Evolutionary conservation across 2,888 invertebrate species (phyloP).

Genomic region (Yponomeuta malinellus): DNA sequence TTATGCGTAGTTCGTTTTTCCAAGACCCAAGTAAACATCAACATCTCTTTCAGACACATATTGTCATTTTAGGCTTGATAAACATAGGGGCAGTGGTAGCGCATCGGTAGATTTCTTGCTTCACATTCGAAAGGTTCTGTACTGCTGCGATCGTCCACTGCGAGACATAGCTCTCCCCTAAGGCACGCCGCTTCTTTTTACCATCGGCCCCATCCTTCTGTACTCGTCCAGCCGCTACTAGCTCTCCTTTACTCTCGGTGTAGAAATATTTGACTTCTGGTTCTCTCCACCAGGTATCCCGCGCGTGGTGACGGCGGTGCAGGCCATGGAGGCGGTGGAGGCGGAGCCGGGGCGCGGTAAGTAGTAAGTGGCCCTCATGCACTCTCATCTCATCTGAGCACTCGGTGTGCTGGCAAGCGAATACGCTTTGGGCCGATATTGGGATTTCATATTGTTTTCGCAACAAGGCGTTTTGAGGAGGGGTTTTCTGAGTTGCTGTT

Average conservation of each 20-base stretch:
- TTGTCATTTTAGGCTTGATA: not conserved
- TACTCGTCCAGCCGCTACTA: too few species aligned
- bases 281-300: conserved; percentile 79
- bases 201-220: too few species aligned
- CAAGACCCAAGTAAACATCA: too few species aligned
- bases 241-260: too few species aligned
- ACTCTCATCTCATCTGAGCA: conserved; percentile 68
- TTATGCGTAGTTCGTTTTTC: too few species aligned
- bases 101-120: too few species aligned
- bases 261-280: too few species aligned
- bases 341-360: conserved; percentile 85
- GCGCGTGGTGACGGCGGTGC: conserved; percentile 81
- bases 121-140: too few species aligned
- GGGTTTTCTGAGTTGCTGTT: not conserved
- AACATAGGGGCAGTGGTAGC: not conserved
- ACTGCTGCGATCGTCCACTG: too few species aligned
- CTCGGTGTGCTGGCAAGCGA: conserved; percentile 38
- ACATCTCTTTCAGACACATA: not conserved
- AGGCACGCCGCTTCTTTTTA: too few species aligned
- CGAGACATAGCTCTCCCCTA: too few species aligned
- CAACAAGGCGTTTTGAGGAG: not conserved
- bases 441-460: not conserved
- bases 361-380: conserved; percentile 83
- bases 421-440: conserved; percentile 23
- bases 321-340: conserved; percentile 77